Evolutionary conservation across 2,888 invertebrate genomes (phyloP).

Genomic region (Tetragnatha montana): DNA sequence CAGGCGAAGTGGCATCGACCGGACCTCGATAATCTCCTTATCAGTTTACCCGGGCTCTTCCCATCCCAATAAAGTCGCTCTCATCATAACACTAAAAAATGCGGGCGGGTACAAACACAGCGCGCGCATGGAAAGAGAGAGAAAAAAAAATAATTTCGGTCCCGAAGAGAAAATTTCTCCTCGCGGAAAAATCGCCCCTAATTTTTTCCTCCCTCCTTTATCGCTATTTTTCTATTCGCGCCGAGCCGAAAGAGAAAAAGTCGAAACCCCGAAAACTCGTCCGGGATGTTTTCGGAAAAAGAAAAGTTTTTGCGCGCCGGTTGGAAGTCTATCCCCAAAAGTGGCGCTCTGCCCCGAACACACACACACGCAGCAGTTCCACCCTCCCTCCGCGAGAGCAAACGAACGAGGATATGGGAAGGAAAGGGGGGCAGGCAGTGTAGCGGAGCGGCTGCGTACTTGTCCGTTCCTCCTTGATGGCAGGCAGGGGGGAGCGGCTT

Average conservation of each 20-base stretch:
- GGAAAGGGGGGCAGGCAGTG: slow-evolving; percentile 54
- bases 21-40: slow-evolving; percentile 66
- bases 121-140: not conserved
- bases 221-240: slow-evolving; percentile 58
- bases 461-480: slow-evolving; percentile 50
- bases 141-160: slow-evolving; percentile 32
- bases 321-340: slow-evolving; percentile 58
- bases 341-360: slow-evolving; percentile 59
- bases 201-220: slow-evolving; percentile 50
- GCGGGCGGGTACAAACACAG: slow-evolving; percentile 9
- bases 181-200: slow-evolving; percentile 46
- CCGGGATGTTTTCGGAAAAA: slow-evolving; percentile 70
- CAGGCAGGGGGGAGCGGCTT: slow-evolving; percentile 58
- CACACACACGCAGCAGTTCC: slow-evolving; percentile 23
- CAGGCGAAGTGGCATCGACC: slow-evolving; percentile 33
- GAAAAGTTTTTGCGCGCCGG: slow-evolving; percentile 61
- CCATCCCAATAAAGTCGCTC: slow-evolving; percentile 14
- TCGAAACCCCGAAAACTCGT: slow-evolving; percentile 68
- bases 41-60: slow-evolving; percentile 56
- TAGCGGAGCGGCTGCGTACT: slow-evolving; percentile 62
- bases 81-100: slow-evolving; percentile 48
- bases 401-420: slow-evolving; percentile 55
- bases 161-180: slow-evolving; percentile 39
- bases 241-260: slow-evolving; percentile 59
- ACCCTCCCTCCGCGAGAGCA: slow-evolving; percentile 35